Base-by-base conservation (phyloP, 2,797 vertebrate species). In the Cyprinodon diabolis region DNA sequence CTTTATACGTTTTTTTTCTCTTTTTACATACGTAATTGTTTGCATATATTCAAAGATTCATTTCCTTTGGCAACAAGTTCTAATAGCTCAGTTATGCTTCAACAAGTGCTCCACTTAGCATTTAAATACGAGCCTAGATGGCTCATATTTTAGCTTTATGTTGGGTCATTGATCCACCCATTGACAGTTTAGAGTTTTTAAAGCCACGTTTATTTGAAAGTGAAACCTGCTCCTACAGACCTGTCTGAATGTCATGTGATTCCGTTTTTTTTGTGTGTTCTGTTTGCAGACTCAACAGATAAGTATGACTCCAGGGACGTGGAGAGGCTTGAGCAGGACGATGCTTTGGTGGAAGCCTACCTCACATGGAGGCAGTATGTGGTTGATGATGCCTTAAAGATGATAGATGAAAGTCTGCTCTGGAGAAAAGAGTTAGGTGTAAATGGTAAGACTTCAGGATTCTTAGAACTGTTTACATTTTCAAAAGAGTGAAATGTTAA, bases 361-460 rank as follows among this genome's bases (percentile, higher is more conserved):
- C 94, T 99, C 69, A 56, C 86, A 21, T 98, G 97, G 98, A 95
- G 96, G 85, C 84, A 95, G 0, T 93, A 94, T 82, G 88, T 94
- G 21, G 78, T 98, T 35, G 97, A 98, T 1, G 97, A 99, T 62
- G 89, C 97, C 1, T 83, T 99, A 82, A 99, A 99, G 92, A 99
- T 99, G 97, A 97, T 99, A 7, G 97, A 99, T 88, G 97, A 98
- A 76, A 99, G 98, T 88, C 91, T 99, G 71, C 97, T 96, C 47
- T 99, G 98, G 98, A 96, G 98, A 67, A 99, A 97, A 80, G 97
- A 99, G 6, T 96, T 93, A 73, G 85, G 91, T 7, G 75, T 99
- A 72, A 97, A 98, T 72, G 98, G 98, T 99, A 95, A 92, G 95
- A 62, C 19, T 13, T 43, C n/a, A 1, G 47, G 45, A 11, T 19